Base-by-base conservation (phyloP, 2,113 vertebrate genomes). In the Pollachius pollachius region DNA sequence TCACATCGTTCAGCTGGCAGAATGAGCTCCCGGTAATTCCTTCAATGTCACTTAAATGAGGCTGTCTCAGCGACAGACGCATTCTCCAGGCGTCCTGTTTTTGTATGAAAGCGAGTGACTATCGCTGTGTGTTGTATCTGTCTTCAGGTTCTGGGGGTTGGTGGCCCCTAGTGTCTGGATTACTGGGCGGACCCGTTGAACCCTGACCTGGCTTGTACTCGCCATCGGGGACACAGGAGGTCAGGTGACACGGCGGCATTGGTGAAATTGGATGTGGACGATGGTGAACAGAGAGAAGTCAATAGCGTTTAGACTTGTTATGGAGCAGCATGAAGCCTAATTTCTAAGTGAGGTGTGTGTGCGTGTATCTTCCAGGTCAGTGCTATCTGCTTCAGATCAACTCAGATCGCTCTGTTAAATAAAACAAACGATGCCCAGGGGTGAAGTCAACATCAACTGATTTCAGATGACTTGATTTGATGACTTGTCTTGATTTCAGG, bases 151-250 rank as follows among this genome's bases (percentile, higher is more conserved):
- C 79, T 94, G 59, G 16, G 16, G 30, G 65, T 90, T 89, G 80
- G 85, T 83, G 23, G 23, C 2, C 91, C 91, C n/a, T 85, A 93
- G 74, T 85, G 82, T 78, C 84, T 91, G 23, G 91, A 94, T 81
- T 95, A 95, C 85, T 94, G 93, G 93, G 84, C 71, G 7, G 79
- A 94, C 69, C 81, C 87, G 52, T 73, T 82, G 11, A 80, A 92
- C 71, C 81, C 86, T 9, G 92, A 92, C 62, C 78, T 90, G 68
- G 91, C 92, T 34, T 2, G 70, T 94, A 70, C 90, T 96, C 64
- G 89, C 90, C 62, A 87, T 94, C 62, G 93, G 94, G 52, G 91
- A 94, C 78, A 85, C 85, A 67, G 93, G 89, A 78, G 95, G 94
- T 81, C 90, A 94, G 93, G 93, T 95, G 85, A 75, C 62, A 77